Conservation (phyloP, 1,140 invertebrate species). For the Drosophila varians region DNA sequence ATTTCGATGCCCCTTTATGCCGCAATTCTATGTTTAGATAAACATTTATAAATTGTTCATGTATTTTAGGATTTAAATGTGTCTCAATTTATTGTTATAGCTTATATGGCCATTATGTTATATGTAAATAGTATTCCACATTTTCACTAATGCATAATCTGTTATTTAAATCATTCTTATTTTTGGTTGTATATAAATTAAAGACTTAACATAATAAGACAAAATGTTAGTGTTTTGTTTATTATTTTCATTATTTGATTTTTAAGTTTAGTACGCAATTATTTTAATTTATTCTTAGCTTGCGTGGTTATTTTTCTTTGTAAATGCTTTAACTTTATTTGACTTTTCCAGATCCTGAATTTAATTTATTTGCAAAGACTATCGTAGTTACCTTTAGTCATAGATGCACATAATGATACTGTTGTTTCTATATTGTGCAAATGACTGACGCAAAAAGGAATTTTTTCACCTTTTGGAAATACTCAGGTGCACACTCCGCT, state of each 20-base stretch:
- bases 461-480: conserved; percentile 1
- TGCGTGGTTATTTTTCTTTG: conserved; percentile 59
- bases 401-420: conserved; percentile 47
- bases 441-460: conserved; percentile 30
- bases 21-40: conserved; percentile 76
- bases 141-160: conserved; percentile 75
- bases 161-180: conserved; percentile 80
- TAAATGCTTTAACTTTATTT: conserved; percentile 80
- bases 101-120: conserved; percentile 78
- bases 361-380: conserved; percentile 46
- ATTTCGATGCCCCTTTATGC: conserved; percentile 63
- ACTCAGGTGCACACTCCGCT: conserved; percentile 19
- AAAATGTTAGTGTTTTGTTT: conserved; percentile 70
- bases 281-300: conserved; percentile 55
- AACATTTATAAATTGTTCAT: conserved; percentile 71
- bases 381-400: conserved; percentile 41
- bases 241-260: conserved; percentile 58
- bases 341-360: conserved; percentile 63
- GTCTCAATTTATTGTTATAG: conserved; percentile 77
- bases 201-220: conserved; percentile 78
- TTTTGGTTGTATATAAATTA: conserved; percentile 79
- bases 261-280: conserved; percentile 56
- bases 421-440: conserved; percentile 51
- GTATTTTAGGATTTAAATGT: conserved; percentile 73
- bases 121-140: conserved; percentile 73